Evolutionary conservation across 2,888 invertebrate species (phyloP), one percentile per base, ranked within the genome.

Genomic region (Sycophila texana): DNA sequence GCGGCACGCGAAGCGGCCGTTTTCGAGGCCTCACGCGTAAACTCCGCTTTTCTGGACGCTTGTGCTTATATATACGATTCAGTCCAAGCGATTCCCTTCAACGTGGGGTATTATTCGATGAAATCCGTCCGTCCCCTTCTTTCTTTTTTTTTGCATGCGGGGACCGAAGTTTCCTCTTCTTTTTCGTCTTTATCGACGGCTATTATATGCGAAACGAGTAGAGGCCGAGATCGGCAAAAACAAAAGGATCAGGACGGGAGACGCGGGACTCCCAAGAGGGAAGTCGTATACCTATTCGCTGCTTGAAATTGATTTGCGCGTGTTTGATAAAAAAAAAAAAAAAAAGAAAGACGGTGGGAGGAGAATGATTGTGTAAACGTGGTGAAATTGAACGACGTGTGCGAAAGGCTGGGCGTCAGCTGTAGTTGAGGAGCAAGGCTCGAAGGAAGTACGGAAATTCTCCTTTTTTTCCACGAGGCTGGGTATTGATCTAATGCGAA

Each of bases 51-150:
- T 16, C 5, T 47, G 39, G 22, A 22, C 71, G n/a, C 51, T 51
- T n/a, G 72, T 18, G 47, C 49, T 12, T 72, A 22, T 72, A 26
- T 51, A 22, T n/a, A n/a, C 49, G 49, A 7, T 22, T 18, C 57
- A 67, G 22, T 20, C 53, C 12, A 22, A 53, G 51, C 74, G 39
- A 58, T 5, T n/a, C 58, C 47, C 47, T 4, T 1, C 30, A 57
- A 16, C 26, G 26, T 30, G 49, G 73, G 73, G 76, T 80, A 80
- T 80, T 80, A 76, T 73, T 79, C 74, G 71, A 79, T 75, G 74
- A 68, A 68, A 77, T 61, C 47, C 63, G 26, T 20, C 18, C 53
- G 4, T 22, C 13, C 58, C 67, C 51, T 26, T 18, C 51, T 1
- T 20, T 22, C 14, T 65, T 18, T 63, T 55, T 55, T 39, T 30